A percentile compares a stretch with the other conserved stretches of the same genome.
These are phyloP conservation scores for Dissostichus mawsoni DNA, from an alignment of 2,113 vertebrate genomes.

Conservation along the genomic window DNA sequence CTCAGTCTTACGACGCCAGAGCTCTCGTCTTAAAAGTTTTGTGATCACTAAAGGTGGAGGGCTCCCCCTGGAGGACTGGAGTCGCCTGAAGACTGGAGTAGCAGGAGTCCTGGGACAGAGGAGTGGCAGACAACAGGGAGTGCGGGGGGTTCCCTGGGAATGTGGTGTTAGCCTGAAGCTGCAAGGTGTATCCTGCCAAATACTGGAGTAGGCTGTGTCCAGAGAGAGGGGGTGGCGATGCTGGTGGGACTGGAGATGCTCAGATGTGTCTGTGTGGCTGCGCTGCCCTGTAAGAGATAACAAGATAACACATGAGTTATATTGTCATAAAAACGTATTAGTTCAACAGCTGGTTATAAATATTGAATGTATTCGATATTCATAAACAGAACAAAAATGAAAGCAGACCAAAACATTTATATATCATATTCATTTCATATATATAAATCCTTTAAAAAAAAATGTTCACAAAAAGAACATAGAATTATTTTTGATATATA, in stretches of 20 bases:
- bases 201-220: conserved; percentile 97
- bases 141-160: conserved; percentile 92
- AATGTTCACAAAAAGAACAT: too few relatives aligned
- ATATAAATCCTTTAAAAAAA: too few relatives aligned
- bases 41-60: conserved; percentile 55
- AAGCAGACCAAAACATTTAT: too few relatives aligned
- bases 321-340: not conserved
- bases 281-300: conserved; percentile 66
- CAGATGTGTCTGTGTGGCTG: conserved; percentile 77
- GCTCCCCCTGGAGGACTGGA: conserved; percentile 87
- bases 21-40: conserved; percentile 56
- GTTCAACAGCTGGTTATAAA: not conserved
- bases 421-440: too few relatives aligned
- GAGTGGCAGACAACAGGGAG: conserved; percentile 89
- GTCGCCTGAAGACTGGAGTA: conserved; percentile 95
- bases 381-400: too few relatives aligned
- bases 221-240: conserved; percentile 91
- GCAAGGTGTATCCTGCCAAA: conserved; percentile 94
- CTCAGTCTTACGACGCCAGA: conserved; percentile 42
- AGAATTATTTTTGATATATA: too few relatives aligned
- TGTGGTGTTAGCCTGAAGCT: conserved; percentile 91
- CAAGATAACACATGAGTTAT: not conserved
- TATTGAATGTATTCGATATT: not conserved
- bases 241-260: conserved; percentile 89
- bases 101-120: conserved; percentile 91